Evolutionary conservation across 2,113 vertebrate genomes (phyloP).

Genomic region (Hyla sarda): DNA sequence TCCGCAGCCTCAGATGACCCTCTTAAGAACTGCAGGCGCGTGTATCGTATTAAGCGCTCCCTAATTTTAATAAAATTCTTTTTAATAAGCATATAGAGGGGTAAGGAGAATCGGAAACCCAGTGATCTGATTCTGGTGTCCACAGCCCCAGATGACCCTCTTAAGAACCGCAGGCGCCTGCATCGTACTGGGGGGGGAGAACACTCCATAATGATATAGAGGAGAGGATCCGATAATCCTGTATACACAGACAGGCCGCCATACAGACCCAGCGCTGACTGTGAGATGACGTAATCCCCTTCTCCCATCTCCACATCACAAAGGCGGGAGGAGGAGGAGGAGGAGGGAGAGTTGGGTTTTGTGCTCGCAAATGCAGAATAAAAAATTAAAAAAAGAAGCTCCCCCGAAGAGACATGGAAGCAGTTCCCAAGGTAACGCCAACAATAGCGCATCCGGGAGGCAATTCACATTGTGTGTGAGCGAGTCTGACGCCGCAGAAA

Average conservation of each 20-base stretch:
- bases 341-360: too few species aligned
- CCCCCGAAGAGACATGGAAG: background rate
- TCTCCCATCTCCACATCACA: background rate
- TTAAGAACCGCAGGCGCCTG: too few species aligned
- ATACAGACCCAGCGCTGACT: background rate
- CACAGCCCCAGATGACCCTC: too few species aligned
- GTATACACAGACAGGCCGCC: background rate
- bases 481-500: background rate
- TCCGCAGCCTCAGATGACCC: too few species aligned
- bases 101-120: too few species aligned
- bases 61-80: too few species aligned
- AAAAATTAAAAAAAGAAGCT: background rate
- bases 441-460: conserved; percentile 1
- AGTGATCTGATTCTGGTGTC: too few species aligned
- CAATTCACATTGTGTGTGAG: background rate
- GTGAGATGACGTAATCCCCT: background rate
- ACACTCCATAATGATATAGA: background rate
- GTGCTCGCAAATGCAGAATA: too few species aligned
- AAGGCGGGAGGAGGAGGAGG: background rate
- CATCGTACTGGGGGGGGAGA: too few species aligned
- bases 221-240: background rate
- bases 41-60: too few species aligned
- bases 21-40: too few species aligned
- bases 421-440: conserved; percentile 38
- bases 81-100: too few species aligned